Conservation (phyloP, 2,113 vertebrate genomes). For the Macroglossus sobrinus region DNA sequence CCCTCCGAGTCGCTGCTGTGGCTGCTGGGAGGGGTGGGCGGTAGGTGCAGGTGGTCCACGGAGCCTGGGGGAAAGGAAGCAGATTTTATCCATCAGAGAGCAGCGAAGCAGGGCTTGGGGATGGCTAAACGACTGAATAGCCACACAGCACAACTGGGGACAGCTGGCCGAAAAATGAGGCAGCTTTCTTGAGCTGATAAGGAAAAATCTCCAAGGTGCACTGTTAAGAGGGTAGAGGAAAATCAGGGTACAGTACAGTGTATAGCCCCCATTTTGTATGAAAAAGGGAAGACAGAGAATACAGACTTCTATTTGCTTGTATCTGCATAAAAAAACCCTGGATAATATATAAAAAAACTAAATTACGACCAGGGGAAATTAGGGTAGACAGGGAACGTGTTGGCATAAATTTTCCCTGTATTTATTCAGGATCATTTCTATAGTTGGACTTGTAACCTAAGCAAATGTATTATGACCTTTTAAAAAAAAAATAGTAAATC, state of each 20-base stretch:
- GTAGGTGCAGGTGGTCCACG: conserved; percentile 92
- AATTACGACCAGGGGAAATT: not conserved
- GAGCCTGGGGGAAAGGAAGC: conserved; percentile 51
- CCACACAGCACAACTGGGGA: rapidly evolving
- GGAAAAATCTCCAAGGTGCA: not conserved
- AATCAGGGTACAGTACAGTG: not conserved
- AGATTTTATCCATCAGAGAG: not conserved
- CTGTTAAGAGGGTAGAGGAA: rapidly evolving
- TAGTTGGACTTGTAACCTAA: not conserved
- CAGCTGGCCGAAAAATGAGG: not conserved
- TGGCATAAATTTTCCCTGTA: not conserved
- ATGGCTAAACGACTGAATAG: rapidly evolving
- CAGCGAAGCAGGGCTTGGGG: rapidly evolving
- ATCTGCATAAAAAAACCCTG: not conserved
- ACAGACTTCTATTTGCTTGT: not conserved
- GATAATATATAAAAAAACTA: not conserved
- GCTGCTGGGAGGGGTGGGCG: conserved; percentile 97
- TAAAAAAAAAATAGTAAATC: not conserved
- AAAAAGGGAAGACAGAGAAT: not conserved
- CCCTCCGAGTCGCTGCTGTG: conserved; percentile 97
- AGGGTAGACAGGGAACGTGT: not conserved
- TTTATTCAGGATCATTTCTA: not conserved
- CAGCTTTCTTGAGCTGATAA: rapidly evolving
- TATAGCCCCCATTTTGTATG: not conserved
- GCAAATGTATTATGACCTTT: not conserved